Base-by-base conservation (phyloP, 2,797 vertebrate genomes). In the Gymnothorax reevesii region DNA sequence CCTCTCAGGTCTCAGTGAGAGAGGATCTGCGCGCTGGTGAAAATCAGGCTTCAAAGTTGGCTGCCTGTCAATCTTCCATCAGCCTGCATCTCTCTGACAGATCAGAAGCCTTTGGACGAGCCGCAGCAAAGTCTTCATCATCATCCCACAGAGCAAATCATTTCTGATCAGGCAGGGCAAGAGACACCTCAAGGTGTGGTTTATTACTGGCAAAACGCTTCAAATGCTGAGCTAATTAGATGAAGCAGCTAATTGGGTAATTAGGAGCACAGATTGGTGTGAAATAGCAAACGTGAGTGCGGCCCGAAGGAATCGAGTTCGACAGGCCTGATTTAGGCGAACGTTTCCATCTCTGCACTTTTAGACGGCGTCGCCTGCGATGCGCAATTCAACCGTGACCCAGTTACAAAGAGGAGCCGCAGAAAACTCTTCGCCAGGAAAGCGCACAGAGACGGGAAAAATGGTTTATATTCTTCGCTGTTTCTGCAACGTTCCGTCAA, bases 21-120 rank as follows among this genome's bases (percentile, higher is more conserved):
- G 25, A n/a, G 27, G 57, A 7, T 13, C n/a, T 33, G 79, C 85
- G 49, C 80, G 3, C 25, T 25, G 52, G 62, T 7, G 12, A 77
- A 66, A 82, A 82, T n/a, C 22, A 75, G n/a, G 52, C 79, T 83
- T 49, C 62, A 25, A 27, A 86, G 66, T 64, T 66, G 62, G 79
- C 25, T 54, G 33, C 13, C 9, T 33, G 57, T 87, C 66, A 83
- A 33, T 83, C 13, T 25, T 33, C n/a, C 69, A 83, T 52, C 57
- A 20, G 33, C 33, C 49, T 54, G 20, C 33, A 55, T 52, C 33
- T 42, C 64, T 42, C 60, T 8, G 57, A 55, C 54, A 86, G 77
- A 20, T 85, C 27, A 86, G 52, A 55, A 2, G 6, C 20, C 77
- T 22, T 80, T 17, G 49, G 12, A 20, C 1, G n/a, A 55, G 49